Conservation (phyloP, 2,113 vertebrate species). For the Dipodomys stephensi region DNA sequence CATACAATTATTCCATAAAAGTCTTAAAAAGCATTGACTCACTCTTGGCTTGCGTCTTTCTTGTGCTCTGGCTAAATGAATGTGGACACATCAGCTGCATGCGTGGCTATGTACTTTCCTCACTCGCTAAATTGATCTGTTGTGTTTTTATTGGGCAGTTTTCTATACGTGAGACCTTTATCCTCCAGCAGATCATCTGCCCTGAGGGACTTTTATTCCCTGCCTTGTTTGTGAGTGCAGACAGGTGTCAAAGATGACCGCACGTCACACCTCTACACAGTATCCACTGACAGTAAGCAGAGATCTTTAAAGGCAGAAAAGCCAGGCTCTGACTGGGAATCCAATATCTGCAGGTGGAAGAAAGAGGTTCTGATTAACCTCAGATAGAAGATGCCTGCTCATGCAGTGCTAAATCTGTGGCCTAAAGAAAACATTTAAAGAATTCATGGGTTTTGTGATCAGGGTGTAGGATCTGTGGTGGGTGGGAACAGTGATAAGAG, state of each 20-base stretch:
- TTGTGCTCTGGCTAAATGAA: not conserved
- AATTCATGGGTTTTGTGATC: not conserved
- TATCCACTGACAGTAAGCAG: not conserved
- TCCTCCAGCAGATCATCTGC: not conserved
- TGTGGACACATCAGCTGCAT: accelerated
- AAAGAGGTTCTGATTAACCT: not conserved
- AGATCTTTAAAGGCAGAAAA: no score
- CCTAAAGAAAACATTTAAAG: not conserved
- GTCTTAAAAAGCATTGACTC: not conserved
- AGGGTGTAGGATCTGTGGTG: not conserved
- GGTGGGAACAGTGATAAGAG: not conserved
- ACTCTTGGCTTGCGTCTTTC: not conserved
- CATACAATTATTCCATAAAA: not conserved
- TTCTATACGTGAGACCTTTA: not conserved
- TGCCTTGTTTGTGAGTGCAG: not conserved
- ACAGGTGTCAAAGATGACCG: accelerated
- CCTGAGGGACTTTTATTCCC: not conserved
- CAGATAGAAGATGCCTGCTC: not conserved
- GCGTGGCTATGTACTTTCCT: not conserved
- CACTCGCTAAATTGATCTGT: no score
- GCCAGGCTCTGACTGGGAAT: accelerated
- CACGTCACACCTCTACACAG: no score
- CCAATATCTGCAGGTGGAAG: not conserved
- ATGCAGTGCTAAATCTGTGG: accelerated
- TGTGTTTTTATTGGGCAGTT: not conserved